Conservation (phyloP, 53 echinoderm and acorn worm species). For the Zoroaster sp. region DNA sequence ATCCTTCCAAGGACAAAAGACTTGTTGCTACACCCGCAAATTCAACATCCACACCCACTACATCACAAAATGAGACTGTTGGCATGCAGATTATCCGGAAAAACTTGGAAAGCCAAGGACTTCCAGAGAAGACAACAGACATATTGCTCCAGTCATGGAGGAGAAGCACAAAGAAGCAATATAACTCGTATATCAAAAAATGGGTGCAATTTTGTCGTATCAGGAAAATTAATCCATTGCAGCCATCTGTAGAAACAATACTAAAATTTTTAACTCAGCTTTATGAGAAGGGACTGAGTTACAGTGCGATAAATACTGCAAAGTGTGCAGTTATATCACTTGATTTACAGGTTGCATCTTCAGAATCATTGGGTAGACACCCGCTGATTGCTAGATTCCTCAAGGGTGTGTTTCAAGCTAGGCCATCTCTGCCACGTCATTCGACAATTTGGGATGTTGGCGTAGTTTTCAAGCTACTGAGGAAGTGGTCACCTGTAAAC, state of each 20-base stretch:
- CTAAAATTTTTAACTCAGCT: too few species aligned
- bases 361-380: background rate
- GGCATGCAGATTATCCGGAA: constrained; percentile 76
- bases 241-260: background rate
- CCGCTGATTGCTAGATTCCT: background rate
- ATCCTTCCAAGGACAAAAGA: constrained; percentile 13
- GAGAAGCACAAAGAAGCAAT: background rate
- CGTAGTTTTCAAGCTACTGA: too few species aligned
- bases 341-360: background rate
- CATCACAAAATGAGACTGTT: constrained; percentile 95
- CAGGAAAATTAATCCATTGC: background rate
- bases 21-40: background rate
- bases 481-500: too few species aligned
- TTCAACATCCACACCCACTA: constrained; percentile 77
- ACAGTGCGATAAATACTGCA: background rate
- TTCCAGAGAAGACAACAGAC: background rate
- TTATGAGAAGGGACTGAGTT: too few species aligned
- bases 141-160: constrained; percentile 8
- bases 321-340: background rate
- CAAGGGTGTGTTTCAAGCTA: constrained; percentile 7
- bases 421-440: background rate
- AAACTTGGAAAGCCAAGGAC: constrained; percentile 75
- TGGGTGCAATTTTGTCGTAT: background rate
- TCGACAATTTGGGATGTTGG: constrained; percentile 6
- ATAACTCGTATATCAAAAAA: background rate